Evolutionary conservation across 2,113 vertebrate species (phyloP), one percentile per base, ranked within the genome.

Genomic region (Marcusenius ussheri): DNA sequence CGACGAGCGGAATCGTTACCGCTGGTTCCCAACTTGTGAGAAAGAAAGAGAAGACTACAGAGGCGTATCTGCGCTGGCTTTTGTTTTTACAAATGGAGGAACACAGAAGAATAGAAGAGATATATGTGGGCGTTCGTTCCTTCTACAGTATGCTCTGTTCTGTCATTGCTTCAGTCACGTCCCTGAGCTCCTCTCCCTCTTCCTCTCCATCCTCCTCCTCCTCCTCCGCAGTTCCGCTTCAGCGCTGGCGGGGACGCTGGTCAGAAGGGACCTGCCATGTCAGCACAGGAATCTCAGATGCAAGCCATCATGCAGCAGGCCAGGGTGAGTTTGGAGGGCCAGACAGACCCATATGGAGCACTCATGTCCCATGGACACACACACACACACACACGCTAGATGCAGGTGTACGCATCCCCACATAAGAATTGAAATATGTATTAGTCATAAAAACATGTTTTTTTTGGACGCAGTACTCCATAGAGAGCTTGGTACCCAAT

Each of bases 291-390:
- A 90, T 97, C 98, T 0, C 98, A 99, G 90, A 98, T 98, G 15
- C 98, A 99, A 92, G 98, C 98, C 39, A 99, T 99, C 91, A 95
- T 99, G 17, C 98, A 99, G 91, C 98, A 99, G 90, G 97, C 98
- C 88, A 96, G 98, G 96, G 98, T 98, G 93, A 95, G 95, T 93
- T 42, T 56, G 13, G n/a, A 87, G 49, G 2, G 13, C 24, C 24
- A 62, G 62, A 31, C 2, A 17, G 9, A 85, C 46, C 39, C 83
- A 85, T 39, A 46, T 56, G 87, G 35, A 80, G 74, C 35, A 19
- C 13, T 80, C 31, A 42, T 80, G 31, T 77, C n/a, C 62, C 62
- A 11, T 77, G 50, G 15, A 46, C 9, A 39, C 7, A 46, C 46
- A 62, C 42, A 45, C 45, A 3, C 42, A n/a, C 9, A 7, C 9